phyloP scores from a whole-genome alignment of 2,888 invertebrate species.

The Thymelicus lineola region DNA sequence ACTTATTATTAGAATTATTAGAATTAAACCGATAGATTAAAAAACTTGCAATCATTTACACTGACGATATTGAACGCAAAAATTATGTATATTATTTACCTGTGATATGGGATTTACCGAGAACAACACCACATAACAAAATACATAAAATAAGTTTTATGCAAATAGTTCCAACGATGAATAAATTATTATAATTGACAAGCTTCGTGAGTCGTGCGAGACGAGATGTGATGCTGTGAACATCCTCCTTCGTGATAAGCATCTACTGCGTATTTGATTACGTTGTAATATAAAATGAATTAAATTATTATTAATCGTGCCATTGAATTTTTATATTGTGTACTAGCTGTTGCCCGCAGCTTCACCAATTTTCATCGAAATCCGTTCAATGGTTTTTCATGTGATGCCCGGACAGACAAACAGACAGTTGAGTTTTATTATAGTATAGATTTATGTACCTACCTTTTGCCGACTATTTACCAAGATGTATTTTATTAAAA shows the following conservation, averaged over 20 bases:
- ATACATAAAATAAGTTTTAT: conserved; percentile 21
- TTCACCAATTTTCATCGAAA: too few relatives aligned
- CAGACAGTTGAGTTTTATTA: too few relatives aligned
- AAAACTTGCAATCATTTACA: too few relatives aligned
- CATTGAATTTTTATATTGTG: neutral
- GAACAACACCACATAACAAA: conserved; percentile 4
- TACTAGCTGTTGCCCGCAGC: too few relatives aligned
- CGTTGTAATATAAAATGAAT: neutral
- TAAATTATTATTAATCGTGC: neutral
- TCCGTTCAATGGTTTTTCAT: too few relatives aligned
- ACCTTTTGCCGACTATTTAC: too few relatives aligned
- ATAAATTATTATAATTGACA: conserved; percentile 24
- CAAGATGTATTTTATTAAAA: too few relatives aligned
- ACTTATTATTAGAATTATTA: too few relatives aligned
- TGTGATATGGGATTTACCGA: conserved; percentile 18
- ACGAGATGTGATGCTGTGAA: conserved; percentile 15
- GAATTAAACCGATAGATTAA: too few relatives aligned
- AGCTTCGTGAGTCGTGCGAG: conserved; percentile 30
- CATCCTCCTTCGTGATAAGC: conserved; percentile 27
- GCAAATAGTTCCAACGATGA: conserved; percentile 16
- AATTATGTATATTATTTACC: neutral
- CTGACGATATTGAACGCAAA: neutral
- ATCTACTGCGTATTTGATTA: conserved; percentile 19
- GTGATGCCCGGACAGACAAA: too few relatives aligned
- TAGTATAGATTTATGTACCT: too few relatives aligned